These are phyloP conservation scores for Ceriagrion tenellum DNA, from an alignment of 2,888 invertebrate species.

Conservation along the genomic window DNA sequence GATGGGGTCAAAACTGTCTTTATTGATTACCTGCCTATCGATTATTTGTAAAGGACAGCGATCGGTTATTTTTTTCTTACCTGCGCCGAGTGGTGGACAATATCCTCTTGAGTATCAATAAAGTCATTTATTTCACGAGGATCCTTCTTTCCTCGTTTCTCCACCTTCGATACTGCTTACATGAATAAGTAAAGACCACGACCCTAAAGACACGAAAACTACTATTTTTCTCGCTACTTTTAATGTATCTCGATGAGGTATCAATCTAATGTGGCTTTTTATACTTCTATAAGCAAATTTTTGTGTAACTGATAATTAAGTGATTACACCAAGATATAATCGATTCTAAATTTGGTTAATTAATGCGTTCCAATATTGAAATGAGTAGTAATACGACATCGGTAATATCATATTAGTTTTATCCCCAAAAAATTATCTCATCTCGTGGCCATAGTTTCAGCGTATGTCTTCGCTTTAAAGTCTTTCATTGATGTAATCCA, in stretches of 20 bases:
- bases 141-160: background rate
- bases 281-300: too few relatives aligned
- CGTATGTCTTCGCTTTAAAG: too few relatives aligned
- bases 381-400: too few relatives aligned
- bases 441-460: too few relatives aligned
- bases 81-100: background rate
- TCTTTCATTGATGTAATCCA: too few relatives aligned
- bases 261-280: too few relatives aligned
- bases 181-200: background rate
- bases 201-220: background rate
- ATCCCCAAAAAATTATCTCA: too few relatives aligned
- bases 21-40: conserved; percentile 33
- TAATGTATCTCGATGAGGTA: background rate
- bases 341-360: too few relatives aligned
- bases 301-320: too few relatives aligned
- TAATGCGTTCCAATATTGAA: too few relatives aligned
- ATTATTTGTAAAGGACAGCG: conserved; percentile 14
- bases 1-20: conserved; percentile 20
- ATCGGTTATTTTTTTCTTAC: background rate
- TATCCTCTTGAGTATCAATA: background rate
- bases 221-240: background rate
- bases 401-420: too few relatives aligned
- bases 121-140: background rate
- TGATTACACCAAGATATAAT: too few relatives aligned
- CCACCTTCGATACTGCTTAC: background rate